These are phyloP conservation scores for Acleris laterana DNA, from an alignment of 2,888 invertebrate species.

Conservation along the genomic window DNA sequence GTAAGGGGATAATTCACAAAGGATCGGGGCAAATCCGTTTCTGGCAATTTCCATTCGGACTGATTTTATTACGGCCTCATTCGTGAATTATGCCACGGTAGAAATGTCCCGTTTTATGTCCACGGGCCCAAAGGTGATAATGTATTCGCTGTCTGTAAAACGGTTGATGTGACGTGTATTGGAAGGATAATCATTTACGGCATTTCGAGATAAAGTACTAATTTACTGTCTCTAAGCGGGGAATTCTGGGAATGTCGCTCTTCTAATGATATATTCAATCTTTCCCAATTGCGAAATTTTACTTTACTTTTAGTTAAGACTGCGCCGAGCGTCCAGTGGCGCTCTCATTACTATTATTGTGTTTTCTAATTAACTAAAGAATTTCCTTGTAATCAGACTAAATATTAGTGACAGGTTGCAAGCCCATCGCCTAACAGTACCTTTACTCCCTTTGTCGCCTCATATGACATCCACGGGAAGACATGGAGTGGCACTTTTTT, in stretches of 20 bases:
- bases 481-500: too few relatives aligned
- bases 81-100: slow-evolving; percentile 25
- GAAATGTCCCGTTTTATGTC: slow-evolving; percentile 16
- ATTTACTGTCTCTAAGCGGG: background rate
- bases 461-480: too few relatives aligned
- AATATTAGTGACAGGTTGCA: too few relatives aligned
- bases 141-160: slow-evolving; percentile 24
- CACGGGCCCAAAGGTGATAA: slow-evolving; percentile 15
- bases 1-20: slow-evolving; percentile 35
- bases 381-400: too few relatives aligned
- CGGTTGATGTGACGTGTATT: slow-evolving; percentile 16
- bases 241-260: background rate
- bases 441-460: too few relatives aligned
- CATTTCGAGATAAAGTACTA: background rate
- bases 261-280: too few relatives aligned
- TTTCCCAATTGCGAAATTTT: too few relatives aligned
- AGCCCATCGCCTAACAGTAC: too few relatives aligned
- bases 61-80: slow-evolving; percentile 44
- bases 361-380: too few relatives aligned
- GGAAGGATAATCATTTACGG: slow-evolving; percentile 9
- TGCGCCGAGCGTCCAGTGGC: too few relatives aligned
- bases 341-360: too few relatives aligned
- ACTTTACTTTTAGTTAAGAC: too few relatives aligned
- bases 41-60: slow-evolving; percentile 40
- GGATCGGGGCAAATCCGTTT: slow-evolving; percentile 39